Base-by-base conservation (phyloP, 92 coral and sea anemone species). In the Zoanthus sansibaricus region DNA sequence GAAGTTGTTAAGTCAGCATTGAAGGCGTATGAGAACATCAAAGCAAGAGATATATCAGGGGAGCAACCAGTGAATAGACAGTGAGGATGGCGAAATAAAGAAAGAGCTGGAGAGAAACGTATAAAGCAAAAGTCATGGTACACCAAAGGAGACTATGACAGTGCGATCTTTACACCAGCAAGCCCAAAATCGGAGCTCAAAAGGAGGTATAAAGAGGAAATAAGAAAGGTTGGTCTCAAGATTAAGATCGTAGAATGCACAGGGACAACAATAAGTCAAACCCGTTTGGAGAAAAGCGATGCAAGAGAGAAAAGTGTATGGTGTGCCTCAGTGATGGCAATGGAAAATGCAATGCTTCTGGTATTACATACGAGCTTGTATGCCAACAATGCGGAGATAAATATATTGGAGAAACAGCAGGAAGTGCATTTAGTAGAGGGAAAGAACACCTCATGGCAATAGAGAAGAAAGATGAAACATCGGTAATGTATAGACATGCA, bases 1-100 rank as follows among this genome's bases (percentile, higher is more conserved):
- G 72, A 86, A 14, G 86, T 86, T 25, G 25, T 25, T 25, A 25
- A 25, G 16, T 75, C 89, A 9, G 89, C 89, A 13, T 61, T 86
- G 21, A 68, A 71, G 33, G 87, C 83, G 3, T 83, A 86, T 72
- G 52, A 2, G 20, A 17, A 12, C 5, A 66, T 66, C 5, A 5
- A 3, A 21, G 9, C 6, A 5, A 6, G 0, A 21, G 37, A 0
- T 18, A 32, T 32, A n/a, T 6, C 31, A n/a, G 71, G 71, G 5
- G 9, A 66, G 71, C 31, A 66, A 66, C 71, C 71, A 3, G 18
- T n/a, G 71, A 17, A 66, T 11, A n/a, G 31, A 66, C 31, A 5
- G 31, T 17, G 71, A n/a, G 9, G 71, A n/a, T 66, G 71, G 71
- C 25, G 31, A 21, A 66, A 32, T n/a, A 32, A n/a, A 11, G 71